Base-by-base conservation (phyloP, 2,888 invertebrate genomes). In the Phasia obesa region DNA sequence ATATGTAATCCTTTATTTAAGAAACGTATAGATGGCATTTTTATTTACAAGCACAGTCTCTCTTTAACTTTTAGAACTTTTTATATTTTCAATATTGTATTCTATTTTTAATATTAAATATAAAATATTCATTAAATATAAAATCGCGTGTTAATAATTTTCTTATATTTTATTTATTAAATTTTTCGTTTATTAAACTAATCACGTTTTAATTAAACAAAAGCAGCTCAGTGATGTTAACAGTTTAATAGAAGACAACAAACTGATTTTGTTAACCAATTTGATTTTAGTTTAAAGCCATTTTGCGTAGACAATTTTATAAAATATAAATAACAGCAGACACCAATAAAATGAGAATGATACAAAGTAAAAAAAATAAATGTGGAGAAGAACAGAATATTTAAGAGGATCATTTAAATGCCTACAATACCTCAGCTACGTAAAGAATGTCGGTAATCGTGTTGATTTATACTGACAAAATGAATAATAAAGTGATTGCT, bases 1-100 rank as follows among this genome's bases (percentile, higher is more conserved):
- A 87, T 57, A 84, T 87, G 87, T 57, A 87, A 87, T 85, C 87
- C 87, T 81, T 89, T 88, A 44, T 86, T 86, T 84, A 88, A 86
- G 74, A 88, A 89, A 19, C 90, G 88, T 86, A 87, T 85, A 35
- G 90, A 88, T 74, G 90, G 90, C 90, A 90, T 90, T 80, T 84
- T 79, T 7, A 13, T 17, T 49, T 47, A 31, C 7, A 11, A 7
- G 9, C 23, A 49, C 19, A 21, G 6, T 15, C 9, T 19, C 3
- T 51, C 5, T 49, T 49, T 49, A 23, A 21, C 0, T 23, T 51
- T 51, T 15, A 21, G 2, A 23, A 51, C 1, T 13, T 0, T 51
- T 15, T 51, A 51, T 11, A 21, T 17, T 49, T 49, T 11, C 5
- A 15, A 51, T 6, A 5, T 11, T 51, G 15, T 51, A 49, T 51